Conservation (phyloP, 2,888 invertebrate genomes). For the Xylocampa areola region DNA sequence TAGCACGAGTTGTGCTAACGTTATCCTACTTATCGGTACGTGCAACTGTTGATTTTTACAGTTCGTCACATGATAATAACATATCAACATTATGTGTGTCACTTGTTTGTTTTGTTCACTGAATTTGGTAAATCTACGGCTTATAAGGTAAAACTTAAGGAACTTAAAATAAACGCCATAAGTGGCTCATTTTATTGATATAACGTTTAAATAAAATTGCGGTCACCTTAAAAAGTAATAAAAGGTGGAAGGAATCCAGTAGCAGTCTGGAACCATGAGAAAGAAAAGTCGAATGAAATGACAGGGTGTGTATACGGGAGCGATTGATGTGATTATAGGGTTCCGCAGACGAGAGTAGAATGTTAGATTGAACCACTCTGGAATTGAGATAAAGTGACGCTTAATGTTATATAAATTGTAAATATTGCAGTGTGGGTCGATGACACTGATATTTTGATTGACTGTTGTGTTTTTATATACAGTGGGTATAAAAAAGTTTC, state of each 20-base stretch:
- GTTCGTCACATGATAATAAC: slow-evolving; percentile 77
- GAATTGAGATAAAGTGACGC: slow-evolving; percentile 29
- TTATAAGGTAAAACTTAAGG: slow-evolving; percentile 70
- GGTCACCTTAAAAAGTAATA: slow-evolving; percentile 78
- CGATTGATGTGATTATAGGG: slow-evolving; percentile 65
- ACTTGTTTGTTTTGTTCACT: slow-evolving; percentile 63
- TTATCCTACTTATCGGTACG: slow-evolving; percentile 82
- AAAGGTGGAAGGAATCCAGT: slow-evolving; percentile 84
- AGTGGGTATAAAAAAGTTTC: background rate
- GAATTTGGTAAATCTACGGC: slow-evolving; percentile 61
- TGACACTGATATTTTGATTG: slow-evolving; percentile 13
- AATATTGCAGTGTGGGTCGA: slow-evolving; percentile 13
- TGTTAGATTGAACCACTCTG: slow-evolving; percentile 21
- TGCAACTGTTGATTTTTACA: slow-evolving; percentile 79
- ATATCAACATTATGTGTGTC: slow-evolving; percentile 67
- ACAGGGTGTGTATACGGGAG: slow-evolving; percentile 63
- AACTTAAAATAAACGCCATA: slow-evolving; percentile 65
- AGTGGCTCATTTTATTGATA: slow-evolving; percentile 78
- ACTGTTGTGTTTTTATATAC: background rate
- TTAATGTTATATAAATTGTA: slow-evolving; percentile 13
- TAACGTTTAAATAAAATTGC: slow-evolving; percentile 83
- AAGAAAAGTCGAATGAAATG: slow-evolving; percentile 82
- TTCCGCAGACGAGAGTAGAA: slow-evolving; percentile 63
- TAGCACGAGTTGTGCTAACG: slow-evolving; percentile 80
- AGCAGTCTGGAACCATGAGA: slow-evolving; percentile 86